Base-by-base conservation (phyloP, 2,888 invertebrate species). In the Sericinus montela region DNA sequence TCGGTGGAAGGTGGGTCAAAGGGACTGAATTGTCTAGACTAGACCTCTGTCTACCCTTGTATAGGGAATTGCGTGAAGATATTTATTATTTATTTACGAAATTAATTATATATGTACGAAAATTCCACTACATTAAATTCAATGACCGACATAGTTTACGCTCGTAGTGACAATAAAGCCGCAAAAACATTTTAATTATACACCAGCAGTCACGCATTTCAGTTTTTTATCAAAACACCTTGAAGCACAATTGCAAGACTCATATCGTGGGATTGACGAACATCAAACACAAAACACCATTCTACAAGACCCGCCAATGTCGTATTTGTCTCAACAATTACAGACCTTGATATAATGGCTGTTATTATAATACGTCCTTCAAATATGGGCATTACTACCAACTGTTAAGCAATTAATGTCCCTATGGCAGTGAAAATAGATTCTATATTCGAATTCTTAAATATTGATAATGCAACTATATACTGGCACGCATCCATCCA, bases 171-270 rank as follows among this genome's bases (percentile, higher is more conserved):
- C 14, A 40, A 46, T 29, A 28, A 34, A 41, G 36, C 45, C 29
- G 16, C 11, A 13, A 16, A 43, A 4, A 25, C 25, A 5, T 25
- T 25, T 25, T 1, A 25, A 13, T n/a, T 37, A n/a, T 35, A 11
- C 40, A 40, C 32, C 34, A 44, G 50, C 50, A 53, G 43, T 51
- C 48, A 55, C 38, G 41, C 38, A 13, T 51, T 28, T 11, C 43
- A 45, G 39, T 54, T 54, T 56, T 23, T 58, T 56, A 45, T 53
- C 45, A 45, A 45, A 47, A 48, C 55, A 58, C 58, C 54, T 59
- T 59, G 58, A 47, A 55, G 42, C 51, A 11, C 19, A 30, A 43
- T 53, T 58, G 56, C 50, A 41, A 45, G 39, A 41, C 14, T 19
- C 10, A 38, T 49, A 56, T 51, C 57, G 59, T 60, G 57, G 53